Evolutionary conservation across 1,140 invertebrate genomes (phyloP), one percentile per base, ranked within the genome.

Genomic region (Cotesia vestalis): DNA sequence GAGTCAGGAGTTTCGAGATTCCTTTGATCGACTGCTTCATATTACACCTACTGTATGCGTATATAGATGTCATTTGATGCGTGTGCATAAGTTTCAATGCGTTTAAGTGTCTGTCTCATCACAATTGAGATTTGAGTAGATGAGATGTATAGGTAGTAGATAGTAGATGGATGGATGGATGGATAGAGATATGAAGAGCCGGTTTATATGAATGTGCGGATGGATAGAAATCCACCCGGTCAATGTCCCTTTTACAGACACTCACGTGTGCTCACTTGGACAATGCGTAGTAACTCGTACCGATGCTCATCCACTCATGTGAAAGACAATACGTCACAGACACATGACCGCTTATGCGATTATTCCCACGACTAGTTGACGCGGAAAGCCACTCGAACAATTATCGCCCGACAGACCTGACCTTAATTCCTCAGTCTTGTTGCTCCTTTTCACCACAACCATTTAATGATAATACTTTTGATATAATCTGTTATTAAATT

Each of bases 1-100:
- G 70, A 72, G 53, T 75, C 71, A 70, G 71, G 68, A 70, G 61
- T 70, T 73, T 69, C 68, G 61, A 55, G 35, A 63, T 61, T 53
- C 61, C 67, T 73, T 59, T 73, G 66, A 72, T 75, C 71, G 52
- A 75, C 66, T 40, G 57, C 55, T 63, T 64, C 40, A 46, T 46
- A 46, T 46, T 46, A 11, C 40, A 46, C 40, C 40, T 46, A 46
- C 6, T 46, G 11, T 6, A 6, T 46, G 40, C 40, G 11, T 46
- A 46, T 46, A 11, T 46, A 5, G 59, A 66, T 27, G 27, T 27
- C 27, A 27, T 27, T 27, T 66, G 36, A 71, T 11, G 40, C 40
- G 40, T 46, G 27, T 27, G 27, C 27, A 27, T 27, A 27, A 27
- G 27, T 27, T 27, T 27, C 27, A 27, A 27, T 27, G 27, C 27